Evolutionary conservation across 2,888 invertebrate species (phyloP).

Genomic region (Malacosoma neustria): DNA sequence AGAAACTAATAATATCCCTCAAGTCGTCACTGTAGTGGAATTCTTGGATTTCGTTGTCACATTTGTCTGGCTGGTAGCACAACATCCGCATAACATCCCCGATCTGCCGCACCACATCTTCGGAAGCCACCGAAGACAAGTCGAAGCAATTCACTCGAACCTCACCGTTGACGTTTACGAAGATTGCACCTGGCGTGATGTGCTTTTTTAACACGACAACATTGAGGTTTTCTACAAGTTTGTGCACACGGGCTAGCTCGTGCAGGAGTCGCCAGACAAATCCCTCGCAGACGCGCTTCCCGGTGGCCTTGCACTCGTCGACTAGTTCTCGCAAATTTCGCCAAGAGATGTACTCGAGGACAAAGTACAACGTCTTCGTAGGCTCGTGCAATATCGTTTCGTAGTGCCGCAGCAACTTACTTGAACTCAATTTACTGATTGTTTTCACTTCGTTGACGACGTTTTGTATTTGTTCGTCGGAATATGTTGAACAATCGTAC

Average conservation of each 20-base stretch:
- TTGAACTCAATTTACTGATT: conserved; percentile 46
- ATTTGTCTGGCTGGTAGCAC: conserved; percentile 25
- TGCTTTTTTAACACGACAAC: conserved; percentile 43
- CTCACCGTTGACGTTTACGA: conserved; percentile 44
- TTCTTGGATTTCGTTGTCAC: conserved; percentile 26
- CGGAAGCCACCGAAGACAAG: conserved; percentile 17
- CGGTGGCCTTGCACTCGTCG: conserved; percentile 37
- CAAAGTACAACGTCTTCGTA: conserved; percentile 62
- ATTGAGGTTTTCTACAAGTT: conserved; percentile 34
- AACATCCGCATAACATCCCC: conserved; percentile 41
- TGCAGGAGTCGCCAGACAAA: conserved; percentile 59
- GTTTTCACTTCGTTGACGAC: conserved; percentile 58
- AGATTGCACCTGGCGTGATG: conserved; percentile 38
- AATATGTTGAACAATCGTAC: conserved; percentile 55
- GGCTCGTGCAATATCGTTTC: conserved; percentile 63
- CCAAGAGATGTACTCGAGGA: conserved; percentile 58
- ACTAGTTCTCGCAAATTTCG: conserved; percentile 48
- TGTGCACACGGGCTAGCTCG: conserved; percentile 46
- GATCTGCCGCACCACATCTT: conserved; percentile 38
- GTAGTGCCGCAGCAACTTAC: conserved; percentile 52
- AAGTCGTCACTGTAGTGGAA: conserved; percentile 56
- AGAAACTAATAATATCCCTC: conserved; percentile 42
- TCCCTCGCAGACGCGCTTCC: conserved; percentile 44
- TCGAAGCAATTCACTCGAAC: conserved; percentile 58
- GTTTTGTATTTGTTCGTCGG: conserved; percentile 57